Conservation (phyloP, 2,888 invertebrate genomes). For the Bhutanitis thaidina region DNA sequence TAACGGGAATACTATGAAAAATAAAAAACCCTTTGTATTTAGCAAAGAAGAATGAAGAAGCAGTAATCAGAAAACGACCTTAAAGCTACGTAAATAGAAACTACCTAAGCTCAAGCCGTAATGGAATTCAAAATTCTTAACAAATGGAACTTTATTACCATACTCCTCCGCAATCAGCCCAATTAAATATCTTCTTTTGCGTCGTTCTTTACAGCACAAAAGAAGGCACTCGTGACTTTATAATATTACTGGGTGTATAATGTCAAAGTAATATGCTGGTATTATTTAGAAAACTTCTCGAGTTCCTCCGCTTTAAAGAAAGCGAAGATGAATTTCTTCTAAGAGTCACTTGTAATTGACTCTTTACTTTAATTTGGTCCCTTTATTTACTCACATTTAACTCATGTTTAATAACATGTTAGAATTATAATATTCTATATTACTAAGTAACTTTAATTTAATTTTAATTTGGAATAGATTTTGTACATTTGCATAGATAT, state of each 20-base stretch:
- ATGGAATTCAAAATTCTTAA: conserved; percentile 8
- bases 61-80: conserved; percentile 14
- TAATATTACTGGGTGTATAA: conserved; percentile 2
- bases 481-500: not conserved
- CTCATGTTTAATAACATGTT: too few species aligned
- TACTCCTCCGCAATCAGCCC: conserved; percentile 13
- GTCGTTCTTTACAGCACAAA: conserved; percentile 6
- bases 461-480: too few species aligned
- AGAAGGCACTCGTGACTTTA: conserved; percentile 8
- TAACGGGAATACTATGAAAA: conserved; percentile 15
- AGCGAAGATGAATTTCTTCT: too few species aligned
- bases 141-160: conserved; percentile 18
- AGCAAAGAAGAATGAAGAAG: conserved; percentile 9
- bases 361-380: too few species aligned
- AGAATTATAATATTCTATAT: too few species aligned
- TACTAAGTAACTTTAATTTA: too few species aligned
- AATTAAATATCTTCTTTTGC: conserved; percentile 17
- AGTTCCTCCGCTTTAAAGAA: too few species aligned
- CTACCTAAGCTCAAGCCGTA: conserved; percentile 2
- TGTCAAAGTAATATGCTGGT: not conserved
- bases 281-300: not conserved
- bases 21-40: conserved; percentile 3
- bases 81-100: conserved; percentile 14
- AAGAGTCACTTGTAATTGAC: too few species aligned
- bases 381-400: too few species aligned